Conservation (phyloP, 1,140 invertebrate genomes). For the Neodiprion lecontei region DNA sequence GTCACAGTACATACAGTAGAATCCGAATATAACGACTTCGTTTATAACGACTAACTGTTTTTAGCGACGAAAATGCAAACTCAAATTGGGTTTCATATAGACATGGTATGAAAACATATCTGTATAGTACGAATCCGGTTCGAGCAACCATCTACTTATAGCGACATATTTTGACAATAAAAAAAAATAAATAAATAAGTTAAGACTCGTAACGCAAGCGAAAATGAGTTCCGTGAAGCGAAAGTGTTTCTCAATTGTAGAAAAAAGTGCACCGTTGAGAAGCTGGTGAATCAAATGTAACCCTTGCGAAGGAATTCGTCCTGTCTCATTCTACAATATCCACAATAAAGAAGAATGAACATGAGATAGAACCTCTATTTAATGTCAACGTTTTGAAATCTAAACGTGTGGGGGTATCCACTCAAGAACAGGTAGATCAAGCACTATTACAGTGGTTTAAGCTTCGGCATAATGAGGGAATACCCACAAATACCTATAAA, state of each 20-base stretch:
- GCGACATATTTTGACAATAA: constrained; percentile 17
- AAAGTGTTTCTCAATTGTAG: constrained; percentile 37
- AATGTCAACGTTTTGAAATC: constrained; percentile 44
- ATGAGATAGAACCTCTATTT: constrained; percentile 32
- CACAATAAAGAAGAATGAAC: constrained; percentile 36
- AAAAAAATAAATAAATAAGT: constrained; percentile 20
- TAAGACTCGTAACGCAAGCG: constrained; percentile 14
- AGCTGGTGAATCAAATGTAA: constrained; percentile 39
- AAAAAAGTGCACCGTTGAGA: constrained; percentile 41
- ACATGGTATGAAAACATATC: constrained; percentile 14
- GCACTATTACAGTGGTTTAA: constrained; percentile 38
- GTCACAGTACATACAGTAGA: no score
- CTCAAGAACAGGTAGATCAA: constrained; percentile 41
- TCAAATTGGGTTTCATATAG: constrained; percentile 17
- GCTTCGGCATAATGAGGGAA: constrained; percentile 11
- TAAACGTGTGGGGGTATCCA: constrained; percentile 40
- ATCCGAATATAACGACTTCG: no score
- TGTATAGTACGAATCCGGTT: no score
- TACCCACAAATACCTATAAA: constrained; percentile 33
- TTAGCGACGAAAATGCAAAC: constrained; percentile 38
- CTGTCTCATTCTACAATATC: constrained; percentile 37
- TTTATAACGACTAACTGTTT: constrained; percentile 51
- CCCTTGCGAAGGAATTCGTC: constrained; percentile 38
- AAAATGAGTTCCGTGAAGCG: constrained; percentile 20
- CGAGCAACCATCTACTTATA: not conserved